Evolutionary conservation across 2,888 invertebrate species (phyloP).

Genomic region (Cheilosia urbana): DNA sequence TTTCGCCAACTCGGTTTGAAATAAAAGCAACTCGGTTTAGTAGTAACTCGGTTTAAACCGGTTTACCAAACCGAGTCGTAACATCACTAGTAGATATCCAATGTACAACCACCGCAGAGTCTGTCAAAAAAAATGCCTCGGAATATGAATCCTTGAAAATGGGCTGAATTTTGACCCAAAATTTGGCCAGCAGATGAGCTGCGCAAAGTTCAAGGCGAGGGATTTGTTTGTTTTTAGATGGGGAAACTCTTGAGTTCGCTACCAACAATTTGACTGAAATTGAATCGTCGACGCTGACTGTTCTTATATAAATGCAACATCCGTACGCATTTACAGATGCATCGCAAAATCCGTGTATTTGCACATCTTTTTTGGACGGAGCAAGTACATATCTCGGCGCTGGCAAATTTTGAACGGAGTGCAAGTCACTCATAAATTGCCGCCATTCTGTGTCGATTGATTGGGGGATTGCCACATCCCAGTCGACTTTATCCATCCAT

Average conservation of each 20-base stretch:
- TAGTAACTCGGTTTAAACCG: no score
- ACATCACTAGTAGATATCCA: no score
- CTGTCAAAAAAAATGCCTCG: background rate
- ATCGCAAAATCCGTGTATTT: background rate
- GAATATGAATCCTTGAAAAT: background rate
- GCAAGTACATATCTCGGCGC: background rate
- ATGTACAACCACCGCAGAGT: slow-evolving; percentile 15
- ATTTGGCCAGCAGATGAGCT: slow-evolving; percentile 51
- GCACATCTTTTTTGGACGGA: background rate
- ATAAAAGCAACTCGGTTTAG: no score
- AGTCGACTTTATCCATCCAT: no score
- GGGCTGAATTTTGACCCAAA: background rate
- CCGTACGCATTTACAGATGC: background rate
- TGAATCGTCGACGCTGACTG: no score
- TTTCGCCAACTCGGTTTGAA: no score
- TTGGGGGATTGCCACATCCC: background rate
- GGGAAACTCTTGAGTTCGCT: no score
- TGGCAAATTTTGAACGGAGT: background rate
- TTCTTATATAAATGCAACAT: no score
- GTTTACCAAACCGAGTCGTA: no score
- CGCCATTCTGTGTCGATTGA: background rate
- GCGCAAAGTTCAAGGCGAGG: slow-evolving; percentile 35
- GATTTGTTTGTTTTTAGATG: background rate
- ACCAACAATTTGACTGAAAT: no score
- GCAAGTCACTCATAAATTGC: background rate